Conservation (phyloP, 2,888 invertebrate species). For the Melanchra persicariae region DNA sequence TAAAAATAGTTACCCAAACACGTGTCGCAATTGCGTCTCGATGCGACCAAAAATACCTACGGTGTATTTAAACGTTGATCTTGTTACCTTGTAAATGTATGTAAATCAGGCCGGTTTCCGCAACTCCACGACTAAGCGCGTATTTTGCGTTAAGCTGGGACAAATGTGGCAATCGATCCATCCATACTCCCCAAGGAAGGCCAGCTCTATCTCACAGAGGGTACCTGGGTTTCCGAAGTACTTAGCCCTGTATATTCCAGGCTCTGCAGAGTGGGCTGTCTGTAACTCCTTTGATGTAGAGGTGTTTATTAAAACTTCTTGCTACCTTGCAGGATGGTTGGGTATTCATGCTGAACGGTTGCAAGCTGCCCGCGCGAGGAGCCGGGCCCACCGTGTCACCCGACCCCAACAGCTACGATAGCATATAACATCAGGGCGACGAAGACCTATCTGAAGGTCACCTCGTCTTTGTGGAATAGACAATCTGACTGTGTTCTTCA, state of each 20-base stretch:
- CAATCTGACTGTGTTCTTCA: constrained; percentile 54
- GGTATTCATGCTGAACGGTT: constrained; percentile 91
- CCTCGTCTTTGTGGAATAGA: constrained; percentile 83
- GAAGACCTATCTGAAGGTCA: constrained; percentile 80
- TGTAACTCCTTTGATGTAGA: too few species aligned
- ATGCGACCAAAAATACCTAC: constrained; percentile 24
- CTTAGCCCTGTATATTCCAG: too few species aligned
- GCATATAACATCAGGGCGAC: constrained; percentile 87
- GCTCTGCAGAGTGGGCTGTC: too few species aligned
- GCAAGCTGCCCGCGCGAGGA: constrained; percentile 86
- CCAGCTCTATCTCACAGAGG: too few species aligned
- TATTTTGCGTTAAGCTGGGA: too few species aligned
- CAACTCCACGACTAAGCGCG: too few species aligned
- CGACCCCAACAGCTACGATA: constrained; percentile 89
- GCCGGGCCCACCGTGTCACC: constrained; percentile 79
- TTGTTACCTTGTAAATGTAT: neutral
- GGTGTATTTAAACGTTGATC: constrained; percentile 2
- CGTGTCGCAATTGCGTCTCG: constrained; percentile 32
- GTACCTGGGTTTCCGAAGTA: too few species aligned
- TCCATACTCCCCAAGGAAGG: too few species aligned
- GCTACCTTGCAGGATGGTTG: constrained; percentile 91
- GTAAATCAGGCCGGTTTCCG: too few species aligned
- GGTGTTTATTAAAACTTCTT: neutral
- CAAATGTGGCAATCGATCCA: too few species aligned
- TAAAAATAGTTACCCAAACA: constrained; percentile 29